Evolutionary conservation across 53 echinoderm and acorn worm species (phyloP).

Genomic region (Hippasteria phrygiana): DNA sequence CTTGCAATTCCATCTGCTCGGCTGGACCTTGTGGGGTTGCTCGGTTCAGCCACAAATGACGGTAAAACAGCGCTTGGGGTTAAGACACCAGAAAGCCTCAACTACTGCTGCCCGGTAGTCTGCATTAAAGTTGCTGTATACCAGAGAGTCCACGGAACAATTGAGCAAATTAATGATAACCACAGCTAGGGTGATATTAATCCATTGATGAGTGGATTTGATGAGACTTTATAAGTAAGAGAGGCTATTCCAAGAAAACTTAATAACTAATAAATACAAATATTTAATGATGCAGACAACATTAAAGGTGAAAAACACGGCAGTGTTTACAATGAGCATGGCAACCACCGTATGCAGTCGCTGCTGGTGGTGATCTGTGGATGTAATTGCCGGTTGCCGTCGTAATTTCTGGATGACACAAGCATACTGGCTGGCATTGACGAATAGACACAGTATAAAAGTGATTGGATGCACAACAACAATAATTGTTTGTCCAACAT

Average conservation of each 20-base stretch:
- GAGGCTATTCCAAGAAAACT: neutral
- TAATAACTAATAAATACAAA: neutral
- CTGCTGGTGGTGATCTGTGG: neutral
- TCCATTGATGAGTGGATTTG: too few relatives aligned
- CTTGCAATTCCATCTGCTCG: too few relatives aligned
- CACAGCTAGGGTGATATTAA: neutral
- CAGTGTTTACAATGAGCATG: constrained; percentile 6
- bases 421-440: neutral
- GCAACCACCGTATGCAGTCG: neutral
- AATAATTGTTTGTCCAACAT: neutral
- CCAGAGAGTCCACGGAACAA: neutral
- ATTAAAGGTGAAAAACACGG: neutral
- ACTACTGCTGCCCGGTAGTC: neutral
- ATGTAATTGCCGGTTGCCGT: neutral
- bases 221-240: neutral
- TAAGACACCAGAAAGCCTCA: neutral
- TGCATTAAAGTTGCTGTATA: neutral
- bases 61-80: too few relatives aligned
- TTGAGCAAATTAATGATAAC: neutral
- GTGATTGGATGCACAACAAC: neutral
- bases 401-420: neutral
- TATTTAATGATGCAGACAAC: neutral
- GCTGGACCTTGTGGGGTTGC: too few relatives aligned
- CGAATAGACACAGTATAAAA: neutral
- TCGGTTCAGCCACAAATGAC: too few relatives aligned